Evolutionary conservation across 1,140 invertebrate genomes (phyloP).

Genomic region (Wiebesia pumilae): DNA sequence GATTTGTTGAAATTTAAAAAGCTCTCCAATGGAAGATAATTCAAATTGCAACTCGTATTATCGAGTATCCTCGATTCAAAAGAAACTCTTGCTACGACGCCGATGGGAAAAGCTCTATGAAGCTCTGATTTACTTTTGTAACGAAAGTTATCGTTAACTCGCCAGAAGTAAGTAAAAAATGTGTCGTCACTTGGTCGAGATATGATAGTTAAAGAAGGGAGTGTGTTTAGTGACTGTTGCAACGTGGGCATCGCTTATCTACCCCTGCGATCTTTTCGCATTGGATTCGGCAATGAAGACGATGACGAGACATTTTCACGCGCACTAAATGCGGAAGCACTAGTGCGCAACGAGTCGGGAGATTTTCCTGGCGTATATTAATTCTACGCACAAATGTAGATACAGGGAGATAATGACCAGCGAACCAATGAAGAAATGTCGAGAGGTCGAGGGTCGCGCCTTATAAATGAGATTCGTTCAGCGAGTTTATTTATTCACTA

Average conservation of each 20-base stretch:
- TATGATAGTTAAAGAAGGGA: too few species aligned
- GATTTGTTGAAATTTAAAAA: too few species aligned
- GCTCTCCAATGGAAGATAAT: too few species aligned
- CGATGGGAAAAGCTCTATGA: too few species aligned
- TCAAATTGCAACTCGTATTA: too few species aligned
- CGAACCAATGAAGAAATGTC: slow-evolving; percentile 58
- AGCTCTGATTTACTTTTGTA: too few species aligned
- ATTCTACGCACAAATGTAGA: neutral
- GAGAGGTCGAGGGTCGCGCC: slow-evolving; percentile 58
- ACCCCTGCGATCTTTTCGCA: slow-evolving; percentile 16
- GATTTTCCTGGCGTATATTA: slow-evolving; percentile 20
- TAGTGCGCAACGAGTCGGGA: neutral
- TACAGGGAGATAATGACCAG: slow-evolving; percentile 53
- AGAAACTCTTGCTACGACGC: too few species aligned
- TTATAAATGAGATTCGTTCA: slow-evolving; percentile 61
- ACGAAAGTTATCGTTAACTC: too few species aligned
- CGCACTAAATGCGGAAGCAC: slow-evolving; percentile 27
- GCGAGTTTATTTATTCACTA: neutral
- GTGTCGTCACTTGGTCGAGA: too few species aligned
- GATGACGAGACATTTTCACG: slow-evolving; percentile 5
- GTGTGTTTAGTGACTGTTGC: too few species aligned
- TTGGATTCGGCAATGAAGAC: neutral
- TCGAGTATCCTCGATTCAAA: too few species aligned
- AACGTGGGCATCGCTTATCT: slow-evolving; percentile 3
- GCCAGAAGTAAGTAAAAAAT: too few species aligned